Percentiles rank a stretch among this genome's conserved stretches.
phyloP scores from a whole-genome alignment of 2,888 invertebrate genomes.

The Ectobius pallidus region DNA sequence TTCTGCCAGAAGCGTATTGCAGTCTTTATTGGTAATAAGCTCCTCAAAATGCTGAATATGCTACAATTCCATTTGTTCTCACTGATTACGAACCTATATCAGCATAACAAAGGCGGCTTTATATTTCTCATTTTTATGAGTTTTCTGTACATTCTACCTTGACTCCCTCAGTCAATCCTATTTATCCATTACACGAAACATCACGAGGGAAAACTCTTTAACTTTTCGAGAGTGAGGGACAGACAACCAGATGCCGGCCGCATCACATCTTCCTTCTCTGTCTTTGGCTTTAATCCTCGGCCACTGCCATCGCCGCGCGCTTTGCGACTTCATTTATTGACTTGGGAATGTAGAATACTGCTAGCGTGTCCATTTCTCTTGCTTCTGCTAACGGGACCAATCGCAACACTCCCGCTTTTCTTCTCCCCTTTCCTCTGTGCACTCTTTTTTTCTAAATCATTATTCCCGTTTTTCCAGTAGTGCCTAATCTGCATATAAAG shows the following conservation, averaged over 20 bases:
- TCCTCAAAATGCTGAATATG: no score
- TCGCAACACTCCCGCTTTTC: background rate
- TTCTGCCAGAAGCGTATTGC: no score
- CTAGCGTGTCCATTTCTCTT: constrained; percentile 2
- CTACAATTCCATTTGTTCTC: no score
- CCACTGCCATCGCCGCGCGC: background rate
- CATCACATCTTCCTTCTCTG: background rate
- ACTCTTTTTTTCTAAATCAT: constrained; percentile 8
- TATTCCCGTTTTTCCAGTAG: background rate
- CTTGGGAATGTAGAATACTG: background rate
- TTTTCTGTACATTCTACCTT: background rate
- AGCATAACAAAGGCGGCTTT: no score
- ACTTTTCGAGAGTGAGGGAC: background rate
- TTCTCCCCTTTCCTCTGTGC: background rate
- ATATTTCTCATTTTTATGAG: no score
- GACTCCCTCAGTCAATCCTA: constrained; percentile 9
- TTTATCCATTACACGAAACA: constrained; percentile 8
- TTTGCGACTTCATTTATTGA: constrained; percentile 28
- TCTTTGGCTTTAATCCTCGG: constrained; percentile 6
- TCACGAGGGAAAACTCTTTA: background rate
- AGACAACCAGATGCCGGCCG: background rate
- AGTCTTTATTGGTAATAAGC: no score
- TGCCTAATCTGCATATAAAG: constrained; percentile 20
- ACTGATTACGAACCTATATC: no score
- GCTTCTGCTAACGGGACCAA: constrained; percentile 22